Evolutionary conservation across 2,113 vertebrate species (phyloP), one percentile per base, ranked within the genome.

Genomic region (Nestor notabilis): DNA sequence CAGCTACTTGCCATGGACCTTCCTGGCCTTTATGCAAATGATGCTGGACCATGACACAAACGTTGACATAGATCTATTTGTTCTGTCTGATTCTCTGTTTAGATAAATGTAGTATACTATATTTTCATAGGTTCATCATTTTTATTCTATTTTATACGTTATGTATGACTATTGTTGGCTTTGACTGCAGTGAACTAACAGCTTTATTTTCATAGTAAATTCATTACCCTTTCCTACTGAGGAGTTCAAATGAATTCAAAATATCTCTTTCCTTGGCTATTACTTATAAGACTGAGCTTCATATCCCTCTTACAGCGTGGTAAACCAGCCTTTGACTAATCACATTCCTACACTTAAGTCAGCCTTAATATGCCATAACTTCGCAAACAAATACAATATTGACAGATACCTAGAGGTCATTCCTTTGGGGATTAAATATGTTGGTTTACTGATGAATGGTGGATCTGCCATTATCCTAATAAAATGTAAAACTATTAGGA

Each of bases 241-340:
- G 37, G 66, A 92, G 41, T 37, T 89, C 79, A 83, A 82, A 70
- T 76, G 53, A 79, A 93, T 64, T 85, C 65, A 92, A 88, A 89
- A 87, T 55, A 70, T 86, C 70, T 88, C 56, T 92, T 80, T 87
- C 44, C 92, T 79, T 93, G 74, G 44, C 47, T 86, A 71, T 89
- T 92, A 84, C 44, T 93, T 84, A 87, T 3, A 77, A 69, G 69
- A 65, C 31, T 65, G 65, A 91, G 43, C 60, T 85, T 87, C 80
- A 49, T 77, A 89, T 58, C 58, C 64, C 65, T 89, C 50, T 92
- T 71, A 82, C 75, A 89, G 52, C 89, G 58, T 37, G 17, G 37
- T 84, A 94, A 93, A 84, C 64, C 65, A 79, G 46, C 39, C 65
- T 92, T 61, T 58, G 77, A 84, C 89, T 96, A 91, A 96, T 95